Evolutionary conservation across 2,797 vertebrate genomes (phyloP).

Genomic region (Heteromormyrus szaboi): DNA sequence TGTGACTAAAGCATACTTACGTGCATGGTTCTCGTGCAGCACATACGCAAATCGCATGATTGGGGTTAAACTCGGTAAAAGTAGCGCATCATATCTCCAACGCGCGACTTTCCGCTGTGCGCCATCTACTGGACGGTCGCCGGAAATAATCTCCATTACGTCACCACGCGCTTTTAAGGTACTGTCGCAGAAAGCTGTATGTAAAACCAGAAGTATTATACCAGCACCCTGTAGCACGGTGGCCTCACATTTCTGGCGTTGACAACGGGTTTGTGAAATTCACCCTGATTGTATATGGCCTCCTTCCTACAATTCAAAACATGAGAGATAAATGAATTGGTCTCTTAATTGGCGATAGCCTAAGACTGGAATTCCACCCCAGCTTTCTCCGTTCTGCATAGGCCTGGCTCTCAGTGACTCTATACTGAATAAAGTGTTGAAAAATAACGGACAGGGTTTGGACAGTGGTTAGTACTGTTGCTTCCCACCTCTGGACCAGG

Average conservation of each 20-base stretch:
- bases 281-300: neutral
- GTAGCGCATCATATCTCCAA: neutral
- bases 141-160: neutral
- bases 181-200: neutral
- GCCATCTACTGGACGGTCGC: neutral
- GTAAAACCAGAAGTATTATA: neutral
- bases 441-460: neutral
- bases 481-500: neutral
- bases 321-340: neutral
- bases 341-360: neutral
- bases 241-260: neutral
- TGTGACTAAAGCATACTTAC: neutral
- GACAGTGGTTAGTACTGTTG: neutral
- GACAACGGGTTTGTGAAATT: neutral
- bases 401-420: neutral
- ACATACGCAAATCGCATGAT: neutral
- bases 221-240: neutral
- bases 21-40: neutral
- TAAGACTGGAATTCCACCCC: neutral
- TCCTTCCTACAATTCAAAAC: neutral
- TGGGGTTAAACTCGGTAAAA: neutral
- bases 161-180: neutral
- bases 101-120: neutral
- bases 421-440: neutral
- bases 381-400: neutral